Base-by-base conservation (phyloP, 2,888 invertebrate genomes). In the Tipula helvola region DNA sequence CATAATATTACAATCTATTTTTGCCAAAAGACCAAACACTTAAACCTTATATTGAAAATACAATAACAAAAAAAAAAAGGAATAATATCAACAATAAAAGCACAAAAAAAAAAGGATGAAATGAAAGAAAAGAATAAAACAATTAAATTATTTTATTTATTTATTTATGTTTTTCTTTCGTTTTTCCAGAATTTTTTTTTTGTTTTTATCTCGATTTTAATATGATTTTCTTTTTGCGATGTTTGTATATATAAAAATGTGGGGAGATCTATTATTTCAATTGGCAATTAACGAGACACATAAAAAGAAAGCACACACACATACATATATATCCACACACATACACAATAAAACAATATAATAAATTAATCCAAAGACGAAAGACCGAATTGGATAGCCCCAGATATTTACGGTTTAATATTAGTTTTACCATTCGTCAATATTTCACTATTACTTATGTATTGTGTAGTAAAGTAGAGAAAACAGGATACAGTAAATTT, bases 271-370 rank as follows among this genome's bases (percentile, higher is more conserved):
- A 86, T 86, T 86, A 86, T 86, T 44, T 44, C 86, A 86, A 86
- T 86, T 86, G 86, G 44, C 86, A 86, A 86, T 86, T 86, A 86
- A 86, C 86, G 44, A 86, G 28, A 85, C 85, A 85, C 28, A 85
- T 18, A 42, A 85, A 85, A 85, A 12, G 44, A n/a, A 47, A 18
- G 36, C 18, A 10, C 28, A 71, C 71, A 71, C 3, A 57, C 52
- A 57, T 12, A 44, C 41, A 41, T 28, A 39, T 39, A 39, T 7
- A 39, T 7, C 3, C 12, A 41, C 41, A 1, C 41, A 41, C 13
- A 12, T 28, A 28, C 13, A 57, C 16, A 57, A 57, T 57, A 57
- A 57, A 57, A 57, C 16, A 71, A 71, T 71, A 71, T 71, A 71
- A 71, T 71, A 71, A 71, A 71, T 71, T 71, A 71, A 28, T 71